Conservation (phyloP, 2,888 invertebrate genomes). For the Oligia latruncula region DNA sequence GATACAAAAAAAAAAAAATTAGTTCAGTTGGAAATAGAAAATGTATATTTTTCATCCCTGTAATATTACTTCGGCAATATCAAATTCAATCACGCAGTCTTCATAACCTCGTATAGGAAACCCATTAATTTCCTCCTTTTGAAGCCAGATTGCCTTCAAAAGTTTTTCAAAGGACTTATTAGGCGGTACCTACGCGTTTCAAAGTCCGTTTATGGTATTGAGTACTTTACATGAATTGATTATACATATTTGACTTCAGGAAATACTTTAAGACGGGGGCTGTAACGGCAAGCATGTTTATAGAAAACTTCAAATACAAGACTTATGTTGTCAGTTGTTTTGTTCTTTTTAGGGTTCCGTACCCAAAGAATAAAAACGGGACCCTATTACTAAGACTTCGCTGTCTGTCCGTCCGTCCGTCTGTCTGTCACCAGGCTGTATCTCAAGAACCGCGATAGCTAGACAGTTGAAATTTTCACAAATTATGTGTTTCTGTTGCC, state of each 20-base stretch:
- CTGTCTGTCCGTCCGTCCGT: too few relatives aligned
- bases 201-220: slow-evolving; percentile 13
- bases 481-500: too few relatives aligned
- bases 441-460: too few relatives aligned
- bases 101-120: slow-evolving; percentile 16
- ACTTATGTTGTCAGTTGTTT: neutral
- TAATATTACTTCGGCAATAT: slow-evolving; percentile 12
- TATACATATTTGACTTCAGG: neutral
- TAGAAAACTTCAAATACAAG: too few relatives aligned
- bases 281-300: too few relatives aligned
- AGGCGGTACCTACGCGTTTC: slow-evolving; percentile 12
- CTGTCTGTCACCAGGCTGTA: too few relatives aligned
- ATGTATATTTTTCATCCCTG: neutral
- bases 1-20: neutral
- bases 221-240: slow-evolving; percentile 12
- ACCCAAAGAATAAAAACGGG: too few relatives aligned
- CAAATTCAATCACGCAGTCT: slow-evolving; percentile 28
- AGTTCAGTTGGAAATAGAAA: neutral
- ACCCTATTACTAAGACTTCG: too few relatives aligned
- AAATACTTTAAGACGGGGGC: neutral
- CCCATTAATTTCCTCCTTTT: slow-evolving; percentile 30
- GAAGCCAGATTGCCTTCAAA: slow-evolving; percentile 17
- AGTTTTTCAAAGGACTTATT: slow-evolving; percentile 32
- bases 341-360: too few relatives aligned
- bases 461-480: too few relatives aligned